Conservation (phyloP, 2,888 invertebrate genomes). For the Oscheius sp. region DNA sequence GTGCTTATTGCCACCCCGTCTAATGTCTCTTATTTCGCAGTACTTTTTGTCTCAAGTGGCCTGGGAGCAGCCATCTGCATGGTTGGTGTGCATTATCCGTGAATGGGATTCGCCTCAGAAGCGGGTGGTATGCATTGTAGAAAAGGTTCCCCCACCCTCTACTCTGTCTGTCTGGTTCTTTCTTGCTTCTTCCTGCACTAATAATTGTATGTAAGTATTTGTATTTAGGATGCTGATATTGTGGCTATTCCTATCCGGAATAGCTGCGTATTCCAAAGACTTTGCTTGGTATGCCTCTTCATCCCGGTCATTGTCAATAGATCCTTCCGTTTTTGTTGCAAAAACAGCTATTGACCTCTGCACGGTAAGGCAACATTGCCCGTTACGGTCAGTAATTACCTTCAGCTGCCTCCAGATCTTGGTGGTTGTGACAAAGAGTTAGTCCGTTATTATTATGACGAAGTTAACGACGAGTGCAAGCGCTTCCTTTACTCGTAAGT, state of each 20-base stretch:
- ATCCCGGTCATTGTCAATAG: constrained; percentile 23
- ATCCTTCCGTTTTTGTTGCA: constrained; percentile 35
- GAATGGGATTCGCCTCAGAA: constrained; percentile 35
- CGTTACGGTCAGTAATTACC: constrained; percentile 19
- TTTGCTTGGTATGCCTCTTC: constrained; percentile 29
- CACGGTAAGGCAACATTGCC: constrained; percentile 38
- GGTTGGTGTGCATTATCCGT: constrained; percentile 33
- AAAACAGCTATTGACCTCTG: constrained; percentile 51
- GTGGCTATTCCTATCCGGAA: background rate
- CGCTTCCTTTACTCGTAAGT: constrained; percentile 67
- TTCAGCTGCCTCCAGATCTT: constrained; percentile 56
- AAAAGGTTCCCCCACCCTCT: constrained; percentile 25
- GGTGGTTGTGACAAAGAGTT: constrained; percentile 67
- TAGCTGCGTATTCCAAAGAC: background rate
- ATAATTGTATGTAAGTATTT: background rate
- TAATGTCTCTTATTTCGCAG: background rate
- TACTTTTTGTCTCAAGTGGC: constrained; percentile 19
- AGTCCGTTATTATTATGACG: constrained; percentile 68
- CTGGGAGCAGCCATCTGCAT: constrained; percentile 32
- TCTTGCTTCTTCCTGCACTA: background rate
- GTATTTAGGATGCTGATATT: constrained; percentile 12
- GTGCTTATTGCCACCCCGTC: background rate
- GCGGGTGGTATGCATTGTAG: constrained; percentile 35
- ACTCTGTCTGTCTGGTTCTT: constrained; percentile 1
- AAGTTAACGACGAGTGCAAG: constrained; percentile 59